These are phyloP conservation scores for Oligia fasciuncula DNA, from an alignment of 2,888 invertebrate species.

Conservation along the genomic window DNA sequence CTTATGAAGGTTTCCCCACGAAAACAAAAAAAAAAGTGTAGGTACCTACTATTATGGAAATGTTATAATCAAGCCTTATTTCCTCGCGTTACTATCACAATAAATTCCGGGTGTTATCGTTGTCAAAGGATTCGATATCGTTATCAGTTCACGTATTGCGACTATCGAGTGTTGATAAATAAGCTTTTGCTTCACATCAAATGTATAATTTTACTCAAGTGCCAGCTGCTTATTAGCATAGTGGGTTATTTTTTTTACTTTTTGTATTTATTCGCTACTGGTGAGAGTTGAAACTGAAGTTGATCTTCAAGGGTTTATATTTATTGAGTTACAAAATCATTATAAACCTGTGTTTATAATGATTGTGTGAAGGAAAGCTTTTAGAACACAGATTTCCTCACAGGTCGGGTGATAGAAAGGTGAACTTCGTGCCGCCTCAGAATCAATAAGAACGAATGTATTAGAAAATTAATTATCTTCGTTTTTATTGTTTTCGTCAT, in stretches of 20 bases:
- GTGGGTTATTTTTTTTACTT: background rate
- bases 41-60: too few species aligned
- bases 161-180: constrained; percentile 57
- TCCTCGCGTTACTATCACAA: constrained; percentile 17
- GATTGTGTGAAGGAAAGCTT: background rate
- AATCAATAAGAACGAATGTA: too few species aligned
- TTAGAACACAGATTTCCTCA: background rate
- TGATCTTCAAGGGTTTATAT: background rate
- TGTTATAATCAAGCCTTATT: constrained; percentile 13
- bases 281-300: background rate
- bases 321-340: background rate
- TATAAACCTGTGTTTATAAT: too few species aligned
- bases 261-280: constrained; percentile 1
- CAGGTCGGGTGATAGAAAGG: too few species aligned
- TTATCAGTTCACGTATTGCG: constrained; percentile 54
- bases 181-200: constrained; percentile 44
- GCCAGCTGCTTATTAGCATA: constrained; percentile 38
- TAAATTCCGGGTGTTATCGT: constrained; percentile 55
- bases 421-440: too few species aligned
- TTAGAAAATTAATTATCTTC: too few species aligned
- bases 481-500: too few species aligned
- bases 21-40: too few species aligned
- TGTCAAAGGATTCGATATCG: constrained; percentile 58
- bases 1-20: too few species aligned
- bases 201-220: constrained; percentile 48